These are phyloP conservation scores for Agapornis canus DNA, from an alignment of 2,797 vertebrate genomes.

Conservation along the genomic window DNA sequence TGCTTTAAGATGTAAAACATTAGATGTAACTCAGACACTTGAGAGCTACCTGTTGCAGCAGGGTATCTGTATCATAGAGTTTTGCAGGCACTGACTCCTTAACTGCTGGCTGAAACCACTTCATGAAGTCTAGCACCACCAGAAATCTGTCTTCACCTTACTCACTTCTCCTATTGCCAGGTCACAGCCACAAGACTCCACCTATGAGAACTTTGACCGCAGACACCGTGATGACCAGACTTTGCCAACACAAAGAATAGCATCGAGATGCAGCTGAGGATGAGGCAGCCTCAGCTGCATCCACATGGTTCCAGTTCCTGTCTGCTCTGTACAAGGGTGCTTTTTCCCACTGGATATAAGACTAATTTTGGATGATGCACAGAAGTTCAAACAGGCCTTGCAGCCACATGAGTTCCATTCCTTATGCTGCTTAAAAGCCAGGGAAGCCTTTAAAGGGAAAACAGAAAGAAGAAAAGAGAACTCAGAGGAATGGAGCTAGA, in stretches of 20 bases:
- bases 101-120: background rate
- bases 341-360: background rate
- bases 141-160: background rate
- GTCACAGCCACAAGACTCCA: slow-evolving; percentile 72
- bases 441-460: background rate
- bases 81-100: rapidly evolving
- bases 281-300: rapidly evolving
- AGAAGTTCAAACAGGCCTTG: background rate
- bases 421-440: background rate
- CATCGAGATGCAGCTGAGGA: background rate
- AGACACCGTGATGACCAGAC: background rate
- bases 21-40: background rate
- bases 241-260: background rate
- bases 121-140: background rate
- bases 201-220: slow-evolving; percentile 76
- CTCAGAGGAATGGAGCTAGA: background rate
- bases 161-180: slow-evolving; percentile 44
- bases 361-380: background rate
- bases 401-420: background rate
- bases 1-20: background rate
- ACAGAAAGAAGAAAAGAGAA: background rate
- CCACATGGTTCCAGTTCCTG: rapidly evolving
- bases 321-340: background rate
- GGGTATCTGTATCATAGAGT: rapidly evolving
- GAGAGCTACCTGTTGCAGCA: background rate